phyloP scores from a whole-genome alignment of 1,140 invertebrate genomes.

The Battus philenor region DNA sequence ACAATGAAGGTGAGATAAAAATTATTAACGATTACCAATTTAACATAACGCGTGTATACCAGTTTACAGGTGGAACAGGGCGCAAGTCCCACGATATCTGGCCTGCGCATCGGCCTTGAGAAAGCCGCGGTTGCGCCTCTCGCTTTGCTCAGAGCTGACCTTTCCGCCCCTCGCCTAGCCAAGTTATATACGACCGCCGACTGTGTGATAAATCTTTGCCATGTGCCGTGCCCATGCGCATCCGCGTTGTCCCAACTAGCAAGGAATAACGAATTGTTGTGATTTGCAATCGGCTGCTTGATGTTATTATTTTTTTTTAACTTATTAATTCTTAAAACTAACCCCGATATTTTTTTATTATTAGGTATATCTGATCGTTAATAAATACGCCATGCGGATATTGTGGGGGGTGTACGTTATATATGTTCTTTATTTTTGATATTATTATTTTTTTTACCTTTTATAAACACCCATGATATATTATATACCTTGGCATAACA shows the following conservation, averaged over 20 bases:
- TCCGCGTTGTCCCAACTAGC: slow-evolving; percentile 29
- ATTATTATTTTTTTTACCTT: no score
- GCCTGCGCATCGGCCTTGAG: slow-evolving; percentile 51
- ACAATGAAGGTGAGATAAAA: slow-evolving; percentile 4
- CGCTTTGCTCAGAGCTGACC: slow-evolving; percentile 26
- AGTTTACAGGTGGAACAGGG: slow-evolving; percentile 32
- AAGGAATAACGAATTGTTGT: slow-evolving; percentile 25
- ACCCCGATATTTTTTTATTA: no score
- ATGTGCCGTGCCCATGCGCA: slow-evolving; percentile 34
- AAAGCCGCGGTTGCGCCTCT: slow-evolving; percentile 28
- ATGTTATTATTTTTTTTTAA: slow-evolving; percentile 1
- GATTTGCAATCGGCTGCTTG: background rate
- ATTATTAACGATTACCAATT: slow-evolving; percentile 9
- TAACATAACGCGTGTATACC: slow-evolving; percentile 6
- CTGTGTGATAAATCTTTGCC: slow-evolving; percentile 35
- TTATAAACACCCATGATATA: no score
- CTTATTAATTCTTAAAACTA: no score
- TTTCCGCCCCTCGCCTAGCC: slow-evolving; percentile 29
- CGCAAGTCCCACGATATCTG: slow-evolving; percentile 35
- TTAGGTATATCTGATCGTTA: no score
- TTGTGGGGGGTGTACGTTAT: no score
- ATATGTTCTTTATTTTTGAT: no score
- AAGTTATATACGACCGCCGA: slow-evolving; percentile 35
- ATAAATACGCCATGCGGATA: no score
- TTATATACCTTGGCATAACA: no score